Percentiles rank a stretch among this genome's conserved stretches.
These are phyloP conservation scores for Telmatochromis sp. DNA, from an alignment of 2,113 vertebrate genomes.

Conservation along the genomic window DNA sequence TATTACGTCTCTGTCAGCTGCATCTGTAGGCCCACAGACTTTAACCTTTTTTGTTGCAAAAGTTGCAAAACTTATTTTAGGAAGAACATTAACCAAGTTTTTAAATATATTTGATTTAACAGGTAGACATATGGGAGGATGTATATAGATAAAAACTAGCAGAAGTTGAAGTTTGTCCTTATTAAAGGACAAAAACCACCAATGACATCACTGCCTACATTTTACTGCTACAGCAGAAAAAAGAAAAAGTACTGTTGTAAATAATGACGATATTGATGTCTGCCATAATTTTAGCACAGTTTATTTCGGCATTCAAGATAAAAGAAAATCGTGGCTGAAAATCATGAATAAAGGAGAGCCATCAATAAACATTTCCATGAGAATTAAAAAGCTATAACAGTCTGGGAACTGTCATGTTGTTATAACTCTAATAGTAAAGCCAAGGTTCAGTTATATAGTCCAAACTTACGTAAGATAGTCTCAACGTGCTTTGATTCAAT, in stretches of 20 bases:
- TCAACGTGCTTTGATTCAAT: not conserved
- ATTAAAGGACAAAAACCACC: not conserved
- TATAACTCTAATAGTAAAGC: not conserved
- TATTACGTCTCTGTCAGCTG: not conserved
- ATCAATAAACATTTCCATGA: not conserved
- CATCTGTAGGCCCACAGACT: not conserved
- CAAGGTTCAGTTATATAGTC: not conserved
- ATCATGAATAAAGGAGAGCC: not conserved
- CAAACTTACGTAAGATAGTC: not conserved
- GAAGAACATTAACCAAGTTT: not conserved
- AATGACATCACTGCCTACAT: not conserved
- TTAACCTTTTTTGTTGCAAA: not conserved
- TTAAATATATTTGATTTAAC: not conserved
- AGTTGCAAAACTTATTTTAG: not conserved
- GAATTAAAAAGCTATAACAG: not conserved
- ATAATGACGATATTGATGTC: not conserved
- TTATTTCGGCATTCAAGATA: not conserved
- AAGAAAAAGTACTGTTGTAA: not conserved
- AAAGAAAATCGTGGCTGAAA: not conserved
- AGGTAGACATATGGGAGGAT: not conserved
- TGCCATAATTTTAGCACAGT: not conserved
- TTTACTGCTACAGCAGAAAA: not conserved
- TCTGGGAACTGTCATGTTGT: not conserved
- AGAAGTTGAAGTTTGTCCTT: not conserved
- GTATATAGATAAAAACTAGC: not conserved